A percentile compares a stretch with the other conserved stretches of the same genome.
Evolutionary conservation across 2,113 vertebrate genomes (phyloP).

Genomic region (Hippopotamus amphibius): DNA sequence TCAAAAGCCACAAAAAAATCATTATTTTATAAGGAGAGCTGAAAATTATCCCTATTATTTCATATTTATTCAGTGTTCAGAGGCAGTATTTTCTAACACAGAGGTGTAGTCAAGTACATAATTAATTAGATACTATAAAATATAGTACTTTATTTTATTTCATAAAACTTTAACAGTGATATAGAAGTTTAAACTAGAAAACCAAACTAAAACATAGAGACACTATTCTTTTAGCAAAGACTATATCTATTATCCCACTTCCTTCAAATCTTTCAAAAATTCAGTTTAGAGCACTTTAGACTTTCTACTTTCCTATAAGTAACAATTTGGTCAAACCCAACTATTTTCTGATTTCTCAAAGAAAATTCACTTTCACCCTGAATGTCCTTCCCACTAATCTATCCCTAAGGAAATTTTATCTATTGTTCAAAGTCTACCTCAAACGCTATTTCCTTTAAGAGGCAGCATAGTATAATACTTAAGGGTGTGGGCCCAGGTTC

Average conservation of each 20-base stretch:
- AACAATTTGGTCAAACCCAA: conserved; percentile 43
- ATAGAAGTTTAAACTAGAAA: conserved; percentile 29
- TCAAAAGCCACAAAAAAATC: conserved; percentile 43
- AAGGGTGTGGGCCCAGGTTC: background rate
- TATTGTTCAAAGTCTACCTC: conserved; percentile 38
- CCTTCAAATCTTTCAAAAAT: conserved; percentile 50
- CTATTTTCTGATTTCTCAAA: conserved; percentile 35
- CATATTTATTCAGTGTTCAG: conserved; percentile 36
- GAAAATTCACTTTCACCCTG: conserved; percentile 25
- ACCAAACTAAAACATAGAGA: background rate
- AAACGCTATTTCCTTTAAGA: conserved; percentile 44
- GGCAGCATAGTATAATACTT: background rate
- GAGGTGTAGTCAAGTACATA: background rate
- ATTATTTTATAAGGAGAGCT: conserved; percentile 2
- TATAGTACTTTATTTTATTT: conserved; percentile 14
- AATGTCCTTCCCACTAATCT: background rate
- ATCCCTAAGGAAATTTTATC: conserved; percentile 8
- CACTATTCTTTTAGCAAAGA: conserved; percentile 4
- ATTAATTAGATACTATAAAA: conserved; percentile 30
- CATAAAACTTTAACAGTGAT: conserved; percentile 11
- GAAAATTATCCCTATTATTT: conserved; percentile 21
- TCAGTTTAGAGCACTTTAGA: conserved; percentile 1
- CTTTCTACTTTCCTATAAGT: background rate
- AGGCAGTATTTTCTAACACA: conserved; percentile 5
- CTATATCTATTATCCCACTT: background rate